These are phyloP conservation scores for Aplochiton taeniatus DNA, from an alignment of 2,797 vertebrate species.

Conservation along the genomic window DNA sequence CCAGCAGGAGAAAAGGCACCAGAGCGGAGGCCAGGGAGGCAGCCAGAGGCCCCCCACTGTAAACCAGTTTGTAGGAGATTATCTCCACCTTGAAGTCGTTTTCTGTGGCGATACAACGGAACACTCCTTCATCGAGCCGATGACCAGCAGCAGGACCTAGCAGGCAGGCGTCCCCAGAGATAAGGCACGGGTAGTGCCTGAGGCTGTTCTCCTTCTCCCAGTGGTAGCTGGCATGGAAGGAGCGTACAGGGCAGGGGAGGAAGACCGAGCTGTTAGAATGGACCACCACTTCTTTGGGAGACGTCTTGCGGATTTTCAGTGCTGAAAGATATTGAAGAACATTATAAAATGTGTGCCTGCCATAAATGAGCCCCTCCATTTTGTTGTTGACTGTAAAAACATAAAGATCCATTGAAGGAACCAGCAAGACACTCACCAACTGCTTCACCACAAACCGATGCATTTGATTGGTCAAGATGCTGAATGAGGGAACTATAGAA, in stretches of 20 bases:
- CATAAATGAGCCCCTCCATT: no score
- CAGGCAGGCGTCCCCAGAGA: conserved; percentile 79
- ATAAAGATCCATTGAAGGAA: conserved; percentile 49
- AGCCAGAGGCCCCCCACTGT: conserved; percentile 61
- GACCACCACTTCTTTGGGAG: conserved; percentile 73
- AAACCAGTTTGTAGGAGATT: conserved; percentile 77
- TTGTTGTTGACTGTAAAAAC: conserved; percentile 46
- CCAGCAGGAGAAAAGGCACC: conserved; percentile 69
- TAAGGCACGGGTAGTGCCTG: conserved; percentile 77
- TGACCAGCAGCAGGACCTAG: conserved; percentile 70
- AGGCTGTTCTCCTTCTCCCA: conserved; percentile 81
- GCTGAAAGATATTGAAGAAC: conserved; percentile 49
- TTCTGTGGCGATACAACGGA: conserved; percentile 81
- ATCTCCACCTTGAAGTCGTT: conserved; percentile 81
- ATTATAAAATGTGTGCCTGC: neutral
- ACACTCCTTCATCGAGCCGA: conserved; percentile 78
- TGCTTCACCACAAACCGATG: conserved; percentile 73
- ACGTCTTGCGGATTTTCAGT: conserved; percentile 69
- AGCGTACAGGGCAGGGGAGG: conserved; percentile 80
- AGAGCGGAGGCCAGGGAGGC: conserved; percentile 68
- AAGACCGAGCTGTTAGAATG: conserved; percentile 73
- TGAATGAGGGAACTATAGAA: conserved; percentile 72
- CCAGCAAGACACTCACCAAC: conserved; percentile 67
- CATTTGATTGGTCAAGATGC: conserved; percentile 77
- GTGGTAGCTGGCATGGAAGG: conserved; percentile 81